Evolutionary conservation across 2,888 invertebrate species (phyloP).

Genomic region (Apocheima hispidaria): DNA sequence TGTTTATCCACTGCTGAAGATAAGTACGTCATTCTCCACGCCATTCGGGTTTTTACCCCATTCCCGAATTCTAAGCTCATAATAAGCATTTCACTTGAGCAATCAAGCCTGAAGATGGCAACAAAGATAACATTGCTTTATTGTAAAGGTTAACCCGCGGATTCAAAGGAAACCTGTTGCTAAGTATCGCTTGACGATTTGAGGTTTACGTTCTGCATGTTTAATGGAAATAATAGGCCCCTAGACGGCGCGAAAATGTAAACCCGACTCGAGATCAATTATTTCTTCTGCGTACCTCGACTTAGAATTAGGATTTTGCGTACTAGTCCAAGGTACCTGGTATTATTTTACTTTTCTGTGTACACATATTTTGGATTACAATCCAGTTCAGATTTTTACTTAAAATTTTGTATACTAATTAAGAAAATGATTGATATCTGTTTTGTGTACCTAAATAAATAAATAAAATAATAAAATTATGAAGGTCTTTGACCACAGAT

Average conservation of each 20-base stretch:
- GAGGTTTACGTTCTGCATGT: constrained; percentile 16
- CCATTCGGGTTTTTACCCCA: background rate
- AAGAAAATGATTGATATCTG: no score
- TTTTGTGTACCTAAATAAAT: no score
- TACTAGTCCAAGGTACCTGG: background rate
- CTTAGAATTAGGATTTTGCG: no score
- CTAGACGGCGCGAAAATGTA: constrained; percentile 11
- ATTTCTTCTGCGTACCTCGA: constrained; percentile 8
- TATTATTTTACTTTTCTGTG: no score
- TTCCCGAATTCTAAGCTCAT: background rate
- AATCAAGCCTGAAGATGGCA: constrained; percentile 11
- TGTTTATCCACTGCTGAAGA: background rate
- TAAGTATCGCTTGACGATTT: constrained; percentile 21
- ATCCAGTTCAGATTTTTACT: no score
- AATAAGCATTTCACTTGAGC: constrained; percentile 17
- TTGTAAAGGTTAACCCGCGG: constrained; percentile 20
- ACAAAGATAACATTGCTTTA: constrained; percentile 17
- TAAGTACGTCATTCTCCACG: background rate
- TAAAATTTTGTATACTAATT: no score
- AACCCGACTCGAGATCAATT: constrained; percentile 13
- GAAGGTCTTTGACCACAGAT: no score
- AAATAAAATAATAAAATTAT: no score
- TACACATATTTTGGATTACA: no score
- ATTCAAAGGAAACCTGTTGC: constrained; percentile 29
- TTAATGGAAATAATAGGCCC: constrained; percentile 18